A percentile compares a stretch with the other conserved stretches of the same genome.
These are phyloP conservation scores for Gymnocypris eckloni DNA, from an alignment of 2,797 vertebrate genomes.

Conservation along the genomic window DNA sequence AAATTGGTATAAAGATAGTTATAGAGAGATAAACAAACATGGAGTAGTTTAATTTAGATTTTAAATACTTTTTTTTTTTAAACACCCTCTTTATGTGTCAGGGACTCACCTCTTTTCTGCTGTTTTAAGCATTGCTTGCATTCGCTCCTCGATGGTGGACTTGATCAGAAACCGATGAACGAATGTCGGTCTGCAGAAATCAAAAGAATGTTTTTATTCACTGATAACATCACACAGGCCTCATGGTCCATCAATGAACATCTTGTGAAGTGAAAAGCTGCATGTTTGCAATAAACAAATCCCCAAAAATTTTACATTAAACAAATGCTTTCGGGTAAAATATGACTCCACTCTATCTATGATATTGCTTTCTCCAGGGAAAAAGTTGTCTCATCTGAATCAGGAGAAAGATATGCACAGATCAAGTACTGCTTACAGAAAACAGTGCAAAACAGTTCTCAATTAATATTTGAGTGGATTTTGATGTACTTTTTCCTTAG, in stretches of 20 bases:
- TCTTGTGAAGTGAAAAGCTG: not conserved
- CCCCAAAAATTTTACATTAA: not conserved
- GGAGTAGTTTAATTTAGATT: not conserved
- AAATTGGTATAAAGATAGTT: not conserved
- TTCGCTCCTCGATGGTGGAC: slow-evolving; percentile 97
- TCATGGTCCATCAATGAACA: not conserved
- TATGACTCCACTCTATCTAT: not conserved
- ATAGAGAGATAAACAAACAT: not conserved
- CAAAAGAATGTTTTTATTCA: not conserved
- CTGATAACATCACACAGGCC: not conserved
- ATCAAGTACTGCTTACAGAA: not conserved
- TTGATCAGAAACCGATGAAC: slow-evolving; percentile 98
- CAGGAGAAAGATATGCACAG: not conserved
- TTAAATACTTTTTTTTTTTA: not conserved
- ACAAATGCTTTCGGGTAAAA: too few relatives aligned
- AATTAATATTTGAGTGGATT: not conserved
- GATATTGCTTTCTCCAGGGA: not conserved
- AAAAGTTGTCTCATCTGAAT: not conserved
- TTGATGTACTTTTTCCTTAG: not conserved
- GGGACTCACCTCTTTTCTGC: slow-evolving; percentile 88
- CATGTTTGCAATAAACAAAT: not conserved
- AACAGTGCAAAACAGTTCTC: not conserved
- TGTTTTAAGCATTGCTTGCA: slow-evolving; percentile 97
- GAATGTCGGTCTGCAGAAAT: slow-evolving; percentile 86
- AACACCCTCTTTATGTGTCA: not conserved